phyloP scores from a whole-genome alignment of 2,888 invertebrate genomes.

The Sphaerophoria rueppellii region DNA sequence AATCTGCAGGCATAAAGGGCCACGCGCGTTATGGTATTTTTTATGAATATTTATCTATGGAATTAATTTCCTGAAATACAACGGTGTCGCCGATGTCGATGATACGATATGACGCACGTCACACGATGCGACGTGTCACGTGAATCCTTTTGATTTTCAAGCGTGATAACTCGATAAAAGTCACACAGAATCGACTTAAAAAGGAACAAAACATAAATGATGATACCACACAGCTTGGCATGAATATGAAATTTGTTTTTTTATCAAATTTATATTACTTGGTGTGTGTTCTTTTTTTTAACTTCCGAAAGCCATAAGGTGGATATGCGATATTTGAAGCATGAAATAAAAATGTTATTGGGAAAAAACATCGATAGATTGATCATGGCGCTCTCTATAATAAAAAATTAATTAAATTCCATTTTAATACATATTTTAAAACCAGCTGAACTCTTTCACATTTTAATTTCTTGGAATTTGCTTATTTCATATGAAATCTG shows the following conservation, averaged over 20 bases:
- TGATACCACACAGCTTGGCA: background rate
- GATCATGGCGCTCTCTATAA: no score
- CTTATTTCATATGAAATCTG: no score
- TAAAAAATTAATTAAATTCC: no score
- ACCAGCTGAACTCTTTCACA: no score
- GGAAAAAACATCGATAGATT: no score
- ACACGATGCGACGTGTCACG: background rate
- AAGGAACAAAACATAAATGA: constrained; percentile 8
- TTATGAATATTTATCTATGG: constrained; percentile 36
- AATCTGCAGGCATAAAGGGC: background rate
- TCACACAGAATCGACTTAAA: constrained; percentile 1
- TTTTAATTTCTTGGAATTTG: no score
- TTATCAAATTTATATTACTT: background rate
- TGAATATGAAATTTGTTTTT: background rate
- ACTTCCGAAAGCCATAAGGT: background rate
- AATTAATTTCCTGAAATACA: constrained; percentile 41
- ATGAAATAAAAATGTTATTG: no score
- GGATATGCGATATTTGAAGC: no score
- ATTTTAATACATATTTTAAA: no score
- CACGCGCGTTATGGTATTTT: constrained; percentile 30
- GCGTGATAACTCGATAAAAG: constrained; percentile 34
- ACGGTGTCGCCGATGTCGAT: background rate
- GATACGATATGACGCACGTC: background rate
- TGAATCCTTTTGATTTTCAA: constrained; percentile 23
- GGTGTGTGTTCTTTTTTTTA: constrained; percentile 3